These are phyloP conservation scores for Corythornis cristatus DNA, from an alignment of 2,113 vertebrate genomes.

Conservation along the genomic window DNA sequence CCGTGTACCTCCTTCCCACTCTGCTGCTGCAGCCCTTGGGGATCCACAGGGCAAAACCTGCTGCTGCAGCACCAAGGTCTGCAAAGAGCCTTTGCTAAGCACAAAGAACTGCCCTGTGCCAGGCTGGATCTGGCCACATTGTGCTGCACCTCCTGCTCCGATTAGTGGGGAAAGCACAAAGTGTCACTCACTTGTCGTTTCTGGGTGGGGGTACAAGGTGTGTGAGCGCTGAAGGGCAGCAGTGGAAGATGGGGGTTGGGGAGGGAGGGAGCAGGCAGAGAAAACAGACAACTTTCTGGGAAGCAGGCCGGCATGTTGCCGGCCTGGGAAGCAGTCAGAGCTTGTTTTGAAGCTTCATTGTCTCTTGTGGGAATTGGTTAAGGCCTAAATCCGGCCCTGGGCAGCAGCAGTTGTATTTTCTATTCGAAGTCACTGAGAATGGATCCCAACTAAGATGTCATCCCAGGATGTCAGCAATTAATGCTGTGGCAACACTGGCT, in stretches of 20 bases:
- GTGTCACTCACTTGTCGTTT: not conserved
- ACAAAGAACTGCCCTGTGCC: not conserved
- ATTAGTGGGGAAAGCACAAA: not conserved
- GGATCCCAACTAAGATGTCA: slow-evolving; percentile 63
- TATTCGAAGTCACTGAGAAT: slow-evolving; percentile 37
- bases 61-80: fast-evolving
- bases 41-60: not conserved
- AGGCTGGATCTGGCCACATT: not conserved
- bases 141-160: not conserved
- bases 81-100: not conserved
- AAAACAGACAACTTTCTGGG: not conserved
- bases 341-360: slow-evolving; percentile 40
- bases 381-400: slow-evolving; percentile 57
- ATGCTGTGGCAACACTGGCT: slow-evolving; percentile 14
- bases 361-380: slow-evolving; percentile 55
- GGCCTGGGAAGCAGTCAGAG: slow-evolving; percentile 28
- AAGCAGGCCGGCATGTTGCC: not conserved
- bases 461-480: slow-evolving; percentile 65
- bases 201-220: not conserved
- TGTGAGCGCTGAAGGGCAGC: not conserved
- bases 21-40: not conserved
- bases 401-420: slow-evolving; percentile 64
- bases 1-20: not conserved
- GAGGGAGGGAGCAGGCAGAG: not conserved
- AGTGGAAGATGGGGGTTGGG: not conserved